Evolutionary conservation across 2,797 vertebrate species (phyloP).

Genomic region (Siniperca undulata): DNA sequence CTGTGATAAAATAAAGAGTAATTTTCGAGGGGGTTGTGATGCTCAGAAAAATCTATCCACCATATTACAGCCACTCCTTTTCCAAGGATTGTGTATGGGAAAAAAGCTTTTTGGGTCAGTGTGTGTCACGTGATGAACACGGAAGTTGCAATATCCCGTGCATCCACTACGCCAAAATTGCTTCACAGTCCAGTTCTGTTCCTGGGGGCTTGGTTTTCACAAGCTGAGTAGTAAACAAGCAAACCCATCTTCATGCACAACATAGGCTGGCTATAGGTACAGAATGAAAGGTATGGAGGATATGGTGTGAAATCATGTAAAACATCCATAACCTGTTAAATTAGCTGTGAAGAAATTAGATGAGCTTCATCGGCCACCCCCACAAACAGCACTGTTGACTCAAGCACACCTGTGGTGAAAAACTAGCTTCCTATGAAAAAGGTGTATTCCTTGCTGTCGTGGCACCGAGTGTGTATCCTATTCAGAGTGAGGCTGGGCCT

Average conservation of each 20-base stretch:
- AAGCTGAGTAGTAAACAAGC: neutral
- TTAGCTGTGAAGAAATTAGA: neutral
- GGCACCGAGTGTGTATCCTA: constrained; percentile 56
- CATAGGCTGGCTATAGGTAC: neutral
- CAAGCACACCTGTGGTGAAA: constrained; percentile 40
- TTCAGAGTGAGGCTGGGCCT: constrained; percentile 64
- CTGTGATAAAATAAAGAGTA: too few species aligned
- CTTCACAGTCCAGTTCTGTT: neutral
- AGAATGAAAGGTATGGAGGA: too few species aligned
- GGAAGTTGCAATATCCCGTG: neutral
- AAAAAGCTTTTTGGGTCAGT: neutral
- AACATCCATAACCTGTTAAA: constrained; percentile 3
- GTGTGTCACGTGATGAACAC: neutral
- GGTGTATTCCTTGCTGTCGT: constrained; percentile 68
- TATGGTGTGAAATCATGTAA: fast-evolving
- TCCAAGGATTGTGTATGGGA: neutral
- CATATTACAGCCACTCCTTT: neutral
- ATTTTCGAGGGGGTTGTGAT: too few species aligned
- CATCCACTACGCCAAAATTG: neutral
- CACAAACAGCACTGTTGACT: neutral
- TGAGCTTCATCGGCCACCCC: neutral
- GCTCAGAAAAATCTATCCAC: too few species aligned
- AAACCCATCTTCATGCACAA: neutral
- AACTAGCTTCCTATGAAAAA: constrained; percentile 33
- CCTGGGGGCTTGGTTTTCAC: neutral